Base-by-base conservation (phyloP, 2,113 vertebrate genomes). In the Rousettus leschenaultii region DNA sequence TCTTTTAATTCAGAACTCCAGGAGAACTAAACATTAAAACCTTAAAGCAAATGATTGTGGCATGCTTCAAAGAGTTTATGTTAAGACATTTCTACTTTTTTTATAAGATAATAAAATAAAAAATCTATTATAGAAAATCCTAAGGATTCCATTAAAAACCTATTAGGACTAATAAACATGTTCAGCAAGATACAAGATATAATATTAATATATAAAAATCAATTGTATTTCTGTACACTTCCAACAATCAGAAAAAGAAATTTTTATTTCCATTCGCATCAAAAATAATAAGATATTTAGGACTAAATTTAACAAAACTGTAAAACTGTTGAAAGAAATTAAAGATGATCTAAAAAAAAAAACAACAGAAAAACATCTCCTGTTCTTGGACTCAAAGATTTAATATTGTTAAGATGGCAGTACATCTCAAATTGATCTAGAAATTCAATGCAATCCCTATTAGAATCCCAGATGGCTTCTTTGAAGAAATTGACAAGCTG, bases 231-330 rank as follows among this genome's bases (percentile, higher is more conserved):
- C 28, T 84, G 18, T 6, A 51, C 0, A 91, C 4, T 87, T 90
- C 5, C 16, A 89, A 19, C 7, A 70, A 75, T 75, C 30, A 93
- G 15, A 86, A 79, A 87, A 57, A 85, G 3, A 70, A 86, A 89
- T 55, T 48, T 48, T 48, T 51, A 82, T 57, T 53, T 86, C 48
- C 2, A 59, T 63, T 82, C 45, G 26, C 14, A 89, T 91, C 38
- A 73, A 95, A 92, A 88, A 70, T 15, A 89, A 21, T 68, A 91
- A 94, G 61, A 87, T 68, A 77, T 28, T n/a, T 92, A 75, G 14
- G 19, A 53, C 5, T 82, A 96, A 86, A 73, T 77, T 71, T 68
- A 65, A 74, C 11, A 86, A 91, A 85, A 78, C 3, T 21, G 10
- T 1, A 86, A 89, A 96, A 94, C 6, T 43, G 2, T 18, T 75